Evolutionary conservation across 1,140 invertebrate genomes (phyloP).

Genomic region (Teleogryllus occipitalis): DNA sequence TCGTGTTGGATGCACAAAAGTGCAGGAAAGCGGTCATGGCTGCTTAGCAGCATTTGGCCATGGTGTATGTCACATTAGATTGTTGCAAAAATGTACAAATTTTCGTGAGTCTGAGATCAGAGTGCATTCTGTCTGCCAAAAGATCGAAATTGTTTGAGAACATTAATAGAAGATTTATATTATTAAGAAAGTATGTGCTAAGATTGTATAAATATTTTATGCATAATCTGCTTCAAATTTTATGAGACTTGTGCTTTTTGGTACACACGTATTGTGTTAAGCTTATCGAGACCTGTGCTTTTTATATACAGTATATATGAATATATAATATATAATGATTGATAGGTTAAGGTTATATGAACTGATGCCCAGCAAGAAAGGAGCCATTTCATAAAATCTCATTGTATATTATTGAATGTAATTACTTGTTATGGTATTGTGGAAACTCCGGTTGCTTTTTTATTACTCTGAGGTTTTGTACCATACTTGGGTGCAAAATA

Average conservation of each 20-base stretch:
- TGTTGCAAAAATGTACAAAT: conserved; percentile 9
- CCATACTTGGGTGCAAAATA: conserved; percentile 19
- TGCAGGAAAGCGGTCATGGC: conserved; percentile 7
- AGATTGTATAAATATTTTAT: conserved; percentile 1
- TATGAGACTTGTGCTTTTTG: neutral
- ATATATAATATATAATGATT: conserved; percentile 10
- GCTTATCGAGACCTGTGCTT: conserved; percentile 9
- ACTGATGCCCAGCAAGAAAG: neutral
- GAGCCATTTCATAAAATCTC: conserved; percentile 1
- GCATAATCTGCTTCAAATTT: conserved; percentile 7
- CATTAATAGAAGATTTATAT: neutral
- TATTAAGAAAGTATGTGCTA: conserved; percentile 10
- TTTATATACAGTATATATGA: conserved; percentile 10
- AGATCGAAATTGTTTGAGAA: neutral
- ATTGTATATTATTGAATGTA: conserved; percentile 14
- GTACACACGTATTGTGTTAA: conserved; percentile 2
- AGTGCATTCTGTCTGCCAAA: neutral
- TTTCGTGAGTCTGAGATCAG: neutral
- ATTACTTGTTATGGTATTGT: conserved; percentile 20
- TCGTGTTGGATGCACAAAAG: neutral
- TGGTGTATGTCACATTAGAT: neutral
- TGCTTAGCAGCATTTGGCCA: conserved; percentile 14
- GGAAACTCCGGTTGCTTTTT: conserved; percentile 21
- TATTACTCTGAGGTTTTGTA: conserved; percentile 18
- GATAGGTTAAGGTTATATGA: neutral